Percentiles rank a stretch among this genome's conserved stretches.
Evolutionary conservation across 2,113 vertebrate species (phyloP).

Genomic region (Chinchilla lanigera): DNA sequence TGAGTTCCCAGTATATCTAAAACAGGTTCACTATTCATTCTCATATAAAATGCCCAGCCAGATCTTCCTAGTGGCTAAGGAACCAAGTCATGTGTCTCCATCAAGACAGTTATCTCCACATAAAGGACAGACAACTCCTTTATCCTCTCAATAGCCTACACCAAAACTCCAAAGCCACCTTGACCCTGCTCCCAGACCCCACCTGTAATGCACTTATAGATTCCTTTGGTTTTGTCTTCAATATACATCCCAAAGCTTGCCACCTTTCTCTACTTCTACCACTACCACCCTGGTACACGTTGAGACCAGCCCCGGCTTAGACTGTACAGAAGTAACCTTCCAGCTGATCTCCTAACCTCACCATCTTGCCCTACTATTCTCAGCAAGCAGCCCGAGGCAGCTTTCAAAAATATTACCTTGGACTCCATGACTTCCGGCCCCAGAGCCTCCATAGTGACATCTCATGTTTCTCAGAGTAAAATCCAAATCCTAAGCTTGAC

Average conservation of each 20-base stretch:
- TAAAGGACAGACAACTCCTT: background rate
- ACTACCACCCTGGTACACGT: accelerated
- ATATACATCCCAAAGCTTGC: background rate
- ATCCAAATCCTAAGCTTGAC: background rate
- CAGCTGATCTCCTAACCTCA: background rate
- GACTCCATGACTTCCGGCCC: background rate
- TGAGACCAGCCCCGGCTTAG: background rate
- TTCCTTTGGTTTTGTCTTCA: background rate
- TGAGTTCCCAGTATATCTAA: background rate
- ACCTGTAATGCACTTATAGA: background rate
- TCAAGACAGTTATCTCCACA: background rate
- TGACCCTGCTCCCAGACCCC: background rate
- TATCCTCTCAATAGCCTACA: background rate
- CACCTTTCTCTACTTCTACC: background rate
- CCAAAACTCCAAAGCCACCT: background rate
- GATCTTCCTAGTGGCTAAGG: background rate
- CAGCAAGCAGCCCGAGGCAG: background rate
- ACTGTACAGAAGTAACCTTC: background rate
- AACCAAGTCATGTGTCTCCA: background rate
- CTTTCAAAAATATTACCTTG: background rate
- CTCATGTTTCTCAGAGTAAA: background rate
- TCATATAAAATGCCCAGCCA: background rate
- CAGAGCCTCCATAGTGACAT: background rate
- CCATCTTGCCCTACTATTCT: background rate
- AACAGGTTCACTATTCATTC: background rate